Conservation (phyloP, 2,888 invertebrate genomes). For the Tipula lateralis region DNA sequence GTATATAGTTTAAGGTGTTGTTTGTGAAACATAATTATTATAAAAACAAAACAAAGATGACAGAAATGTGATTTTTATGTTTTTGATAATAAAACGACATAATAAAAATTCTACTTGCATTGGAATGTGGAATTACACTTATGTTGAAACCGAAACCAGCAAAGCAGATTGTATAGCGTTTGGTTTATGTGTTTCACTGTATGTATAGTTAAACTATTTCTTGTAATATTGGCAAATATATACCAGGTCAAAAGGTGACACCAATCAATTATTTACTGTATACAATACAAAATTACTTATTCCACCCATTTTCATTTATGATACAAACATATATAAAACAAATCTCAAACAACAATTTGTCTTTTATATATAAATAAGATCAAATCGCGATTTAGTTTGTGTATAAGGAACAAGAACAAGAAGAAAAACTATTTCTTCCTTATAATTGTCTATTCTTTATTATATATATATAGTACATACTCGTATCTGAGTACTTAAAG, state of each 20-base stretch:
- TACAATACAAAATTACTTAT: not conserved
- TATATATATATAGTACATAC: not conserved
- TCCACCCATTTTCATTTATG: slow-evolving; percentile 5
- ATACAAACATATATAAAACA: not conserved
- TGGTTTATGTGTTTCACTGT: too few species aligned
- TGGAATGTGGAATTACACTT: not conserved
- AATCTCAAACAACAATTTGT: not conserved
- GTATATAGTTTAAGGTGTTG: not conserved
- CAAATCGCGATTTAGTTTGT: not conserved
- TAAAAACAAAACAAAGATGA: not conserved
- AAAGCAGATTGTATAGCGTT: not conserved
- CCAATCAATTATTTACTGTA: not conserved
- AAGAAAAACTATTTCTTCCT: slow-evolving; percentile 1
- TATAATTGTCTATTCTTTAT: slow-evolving; percentile 19
- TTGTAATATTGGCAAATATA: not conserved
- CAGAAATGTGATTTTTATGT: not conserved
- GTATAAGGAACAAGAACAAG: not conserved
- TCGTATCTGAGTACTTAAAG: too few species aligned
- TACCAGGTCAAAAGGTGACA: not conserved
- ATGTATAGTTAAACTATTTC: too few species aligned
- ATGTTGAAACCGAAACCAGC: not conserved
- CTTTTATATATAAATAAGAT: not conserved
- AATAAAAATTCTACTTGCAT: not conserved
- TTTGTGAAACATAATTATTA: not conserved
- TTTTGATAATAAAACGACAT: not conserved